A percentile compares a stretch with the other conserved stretches of the same genome.
phyloP scores from a whole-genome alignment of 2,113 vertebrate species.

The Melanocharis versteri region DNA sequence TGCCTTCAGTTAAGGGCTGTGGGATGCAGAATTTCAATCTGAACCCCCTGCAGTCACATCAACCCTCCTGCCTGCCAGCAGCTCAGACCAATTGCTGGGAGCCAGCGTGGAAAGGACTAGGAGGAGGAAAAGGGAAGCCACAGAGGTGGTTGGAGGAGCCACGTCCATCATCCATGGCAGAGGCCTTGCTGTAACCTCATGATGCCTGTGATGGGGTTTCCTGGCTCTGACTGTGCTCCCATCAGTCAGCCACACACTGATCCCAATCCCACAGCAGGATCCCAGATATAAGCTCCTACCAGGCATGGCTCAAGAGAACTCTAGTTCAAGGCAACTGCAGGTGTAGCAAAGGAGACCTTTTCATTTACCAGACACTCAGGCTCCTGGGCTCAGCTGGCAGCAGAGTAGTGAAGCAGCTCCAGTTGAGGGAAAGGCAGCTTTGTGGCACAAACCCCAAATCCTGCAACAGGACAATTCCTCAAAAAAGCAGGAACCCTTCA shows the following conservation, averaged over 20 bases:
- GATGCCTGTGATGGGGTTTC: accelerated
- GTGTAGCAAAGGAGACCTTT: background rate
- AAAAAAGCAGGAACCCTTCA: background rate
- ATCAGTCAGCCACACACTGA: background rate
- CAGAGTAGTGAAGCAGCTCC: accelerated
- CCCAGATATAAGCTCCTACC: background rate
- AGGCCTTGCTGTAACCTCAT: background rate
- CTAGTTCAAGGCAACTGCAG: background rate
- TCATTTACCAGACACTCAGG: background rate
- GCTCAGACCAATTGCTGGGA: background rate
- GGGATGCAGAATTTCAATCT: background rate
- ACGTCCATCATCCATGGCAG: background rate
- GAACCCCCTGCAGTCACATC: background rate
- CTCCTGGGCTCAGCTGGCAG: background rate
- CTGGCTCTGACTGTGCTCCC: background rate
- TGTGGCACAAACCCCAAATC: background rate
- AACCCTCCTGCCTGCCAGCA: background rate
- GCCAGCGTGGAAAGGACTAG: background rate
- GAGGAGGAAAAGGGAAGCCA: background rate
- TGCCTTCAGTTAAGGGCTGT: background rate
- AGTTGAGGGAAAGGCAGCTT: background rate
- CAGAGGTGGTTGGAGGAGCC: background rate
- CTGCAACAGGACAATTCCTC: background rate
- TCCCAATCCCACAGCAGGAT: background rate
- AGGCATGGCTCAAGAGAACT: background rate